Evolutionary conservation across 2,888 invertebrate genomes (phyloP).

Genomic region (Netelia melanura): DNA sequence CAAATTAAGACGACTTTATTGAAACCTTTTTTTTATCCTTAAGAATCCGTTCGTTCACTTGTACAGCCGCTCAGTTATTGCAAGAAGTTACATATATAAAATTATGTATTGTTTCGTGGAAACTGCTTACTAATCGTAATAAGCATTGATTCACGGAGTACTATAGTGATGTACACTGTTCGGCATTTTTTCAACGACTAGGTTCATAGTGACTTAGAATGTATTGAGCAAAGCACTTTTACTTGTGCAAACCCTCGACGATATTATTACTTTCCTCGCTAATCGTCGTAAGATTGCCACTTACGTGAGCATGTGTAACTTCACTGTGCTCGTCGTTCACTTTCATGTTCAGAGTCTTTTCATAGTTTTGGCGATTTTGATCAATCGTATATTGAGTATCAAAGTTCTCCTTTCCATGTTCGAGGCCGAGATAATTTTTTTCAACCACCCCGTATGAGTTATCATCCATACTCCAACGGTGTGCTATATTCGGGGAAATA

Average conservation of each 20-base stretch:
- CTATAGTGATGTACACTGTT: slow-evolving; percentile 8
- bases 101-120: background rate
- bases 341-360: slow-evolving; percentile 71
- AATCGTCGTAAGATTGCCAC: slow-evolving; percentile 78
- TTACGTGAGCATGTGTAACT: slow-evolving; percentile 68
- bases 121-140: slow-evolving; percentile 23
- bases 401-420: slow-evolving; percentile 70
- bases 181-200: slow-evolving; percentile 69
- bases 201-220: slow-evolving; percentile 69
- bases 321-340: slow-evolving; percentile 57
- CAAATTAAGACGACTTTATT: too few relatives aligned
- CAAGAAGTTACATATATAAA: background rate
- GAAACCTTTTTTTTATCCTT: too few relatives aligned
- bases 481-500: slow-evolving; percentile 76
- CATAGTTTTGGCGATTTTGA: slow-evolving; percentile 74
- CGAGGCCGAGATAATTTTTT: slow-evolving; percentile 73
- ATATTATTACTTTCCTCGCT: slow-evolving; percentile 76
- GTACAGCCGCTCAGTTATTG: background rate
- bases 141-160: slow-evolving; percentile 25
- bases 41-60: too few relatives aligned
- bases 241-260: slow-evolving; percentile 76
- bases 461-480: slow-evolving; percentile 75
- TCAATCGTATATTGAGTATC: slow-evolving; percentile 74
- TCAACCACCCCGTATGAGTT: slow-evolving; percentile 70
- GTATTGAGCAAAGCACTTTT: slow-evolving; percentile 66